Evolutionary conservation across 2,113 vertebrate species (phyloP).

Genomic region (chimpanzee (Pan troglodytes)): NHGRI_mPanTro3-v2.1_pri NC_072407.2:29985001-29985500

Average conservation of each 20-base stretch:
- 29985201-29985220: not conserved
- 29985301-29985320: not conserved
- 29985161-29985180: not conserved
- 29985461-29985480: not conserved
- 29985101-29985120: too few species aligned
- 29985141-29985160: not conserved
- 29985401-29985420: not conserved
- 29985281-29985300: not conserved
- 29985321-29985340: not conserved
- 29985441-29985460: not conserved
- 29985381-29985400: not conserved
- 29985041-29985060: too few species aligned
- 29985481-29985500: not conserved
- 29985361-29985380: not conserved
- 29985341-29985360: not conserved
- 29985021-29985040: not conserved
- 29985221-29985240: not conserved
- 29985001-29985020: not conserved
- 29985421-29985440: not conserved
- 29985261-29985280: not conserved
- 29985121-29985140: not conserved
- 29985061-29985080: not conserved
- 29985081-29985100: not conserved
- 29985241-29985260: not conserved
- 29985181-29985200: not conserved